Evolutionary conservation across 2,113 vertebrate species (phyloP).

Genomic region (Cheirogaleus medius): DNA sequence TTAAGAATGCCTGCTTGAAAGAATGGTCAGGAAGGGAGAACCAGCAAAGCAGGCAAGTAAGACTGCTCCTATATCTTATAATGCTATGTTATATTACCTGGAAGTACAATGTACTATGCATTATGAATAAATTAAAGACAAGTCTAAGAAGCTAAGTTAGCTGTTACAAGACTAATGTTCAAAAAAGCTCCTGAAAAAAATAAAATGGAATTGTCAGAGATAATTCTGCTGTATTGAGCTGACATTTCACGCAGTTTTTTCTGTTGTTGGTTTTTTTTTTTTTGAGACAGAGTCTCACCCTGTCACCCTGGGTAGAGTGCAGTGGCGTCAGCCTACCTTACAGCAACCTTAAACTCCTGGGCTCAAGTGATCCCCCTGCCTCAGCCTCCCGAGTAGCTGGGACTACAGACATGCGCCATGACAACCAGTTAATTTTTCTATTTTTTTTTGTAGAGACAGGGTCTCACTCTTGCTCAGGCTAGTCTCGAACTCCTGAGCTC

Average conservation of each 20-base stretch:
- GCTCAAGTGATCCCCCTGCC: too few relatives aligned
- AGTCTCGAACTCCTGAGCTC: too few relatives aligned
- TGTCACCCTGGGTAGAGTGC: too few relatives aligned
- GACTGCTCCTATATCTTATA: not conserved
- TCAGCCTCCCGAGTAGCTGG: too few relatives aligned
- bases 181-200: not conserved
- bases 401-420: too few relatives aligned
- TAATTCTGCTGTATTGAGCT: not conserved
- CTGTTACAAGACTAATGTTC: not conserved
- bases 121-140: not conserved
- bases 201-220: not conserved
- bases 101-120: slow-evolving; percentile 30
- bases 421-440: too few relatives aligned
- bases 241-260: not conserved
- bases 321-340: too few relatives aligned
- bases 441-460: too few relatives aligned
- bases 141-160: not conserved
- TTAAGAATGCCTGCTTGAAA: not conserved
- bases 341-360: too few relatives aligned
- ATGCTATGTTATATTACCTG: not conserved
- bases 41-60: not conserved
- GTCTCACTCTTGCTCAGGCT: too few relatives aligned
- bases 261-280: too few relatives aligned
- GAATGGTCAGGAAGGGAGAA: not conserved
- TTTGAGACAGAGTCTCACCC: too few relatives aligned